A percentile compares a stretch with the other conserved stretches of the same genome.
Evolutionary conservation across 2,888 invertebrate genomes (phyloP).

Genomic region (Scaptomyza parva): DNA sequence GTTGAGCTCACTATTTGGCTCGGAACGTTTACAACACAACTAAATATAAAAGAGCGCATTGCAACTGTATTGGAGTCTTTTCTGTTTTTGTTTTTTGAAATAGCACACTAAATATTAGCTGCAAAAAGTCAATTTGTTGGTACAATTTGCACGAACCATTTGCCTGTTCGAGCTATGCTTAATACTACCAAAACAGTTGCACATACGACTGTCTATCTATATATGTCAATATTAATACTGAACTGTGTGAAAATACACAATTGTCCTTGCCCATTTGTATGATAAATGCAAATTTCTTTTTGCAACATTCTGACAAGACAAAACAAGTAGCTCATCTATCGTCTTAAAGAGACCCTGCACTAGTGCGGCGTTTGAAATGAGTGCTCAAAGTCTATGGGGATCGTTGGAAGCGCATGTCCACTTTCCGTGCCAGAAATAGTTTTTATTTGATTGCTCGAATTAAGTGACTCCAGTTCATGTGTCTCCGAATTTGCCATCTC

Average conservation of each 20-base stretch:
- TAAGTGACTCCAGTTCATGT: constrained; percentile 84
- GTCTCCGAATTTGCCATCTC: constrained; percentile 84
- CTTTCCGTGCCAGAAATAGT: constrained; percentile 82
- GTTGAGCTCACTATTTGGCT: constrained; percentile 41
- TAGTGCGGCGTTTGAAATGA: constrained; percentile 71
- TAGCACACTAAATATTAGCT: constrained; percentile 68
- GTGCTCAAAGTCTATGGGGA: constrained; percentile 79
- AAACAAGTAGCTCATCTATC: background rate
- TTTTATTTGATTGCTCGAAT: constrained; percentile 84
- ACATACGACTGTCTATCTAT: constrained; percentile 36
- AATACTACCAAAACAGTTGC: constrained; percentile 42
- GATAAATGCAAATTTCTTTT: constrained; percentile 41
- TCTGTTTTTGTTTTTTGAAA: too few species aligned
- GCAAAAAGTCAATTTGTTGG: constrained; percentile 30
- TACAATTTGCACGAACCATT: constrained; percentile 9
- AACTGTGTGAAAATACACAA: constrained; percentile 15
- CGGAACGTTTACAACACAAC: constrained; percentile 47
- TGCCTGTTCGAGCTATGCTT: constrained; percentile 23
- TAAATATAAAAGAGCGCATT: constrained; percentile 54
- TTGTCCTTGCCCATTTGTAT: constrained; percentile 22
- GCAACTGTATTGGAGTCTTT: constrained; percentile 71
- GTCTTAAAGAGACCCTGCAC: background rate
- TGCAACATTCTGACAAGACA: constrained; percentile 13
- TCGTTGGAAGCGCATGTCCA: constrained; percentile 65
- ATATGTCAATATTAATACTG: constrained; percentile 18